These are phyloP conservation scores for Eristalis pertinax DNA, from an alignment of 2,888 invertebrate species.

Conservation along the genomic window DNA sequence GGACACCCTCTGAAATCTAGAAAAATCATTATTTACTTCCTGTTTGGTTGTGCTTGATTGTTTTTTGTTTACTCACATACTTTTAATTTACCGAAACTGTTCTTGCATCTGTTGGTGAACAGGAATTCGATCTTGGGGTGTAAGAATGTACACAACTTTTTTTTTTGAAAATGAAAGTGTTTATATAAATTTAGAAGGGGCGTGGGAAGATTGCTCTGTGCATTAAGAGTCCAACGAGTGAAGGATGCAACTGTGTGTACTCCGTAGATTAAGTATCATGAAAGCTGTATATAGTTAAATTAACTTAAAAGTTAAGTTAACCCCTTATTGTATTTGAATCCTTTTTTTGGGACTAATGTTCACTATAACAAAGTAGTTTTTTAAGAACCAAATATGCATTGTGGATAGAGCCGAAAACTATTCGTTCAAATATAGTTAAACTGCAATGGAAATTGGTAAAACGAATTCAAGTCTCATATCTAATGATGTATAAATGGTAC, in stretches of 20 bases:
- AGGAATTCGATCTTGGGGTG: conserved; percentile 35
- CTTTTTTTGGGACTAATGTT: too few species aligned
- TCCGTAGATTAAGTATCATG: conserved; percentile 26
- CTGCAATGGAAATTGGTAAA: too few species aligned
- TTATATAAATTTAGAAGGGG: conserved; percentile 10
- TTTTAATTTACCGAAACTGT: conserved; percentile 68
- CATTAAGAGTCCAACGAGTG: conserved; percentile 31
- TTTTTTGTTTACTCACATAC: conserved; percentile 64
- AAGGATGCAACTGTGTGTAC: conserved; percentile 19
- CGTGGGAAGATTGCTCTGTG: conserved; percentile 64
- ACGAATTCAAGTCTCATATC: too few species aligned
- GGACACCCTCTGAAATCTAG: conserved; percentile 49
- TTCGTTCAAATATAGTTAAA: too few species aligned
- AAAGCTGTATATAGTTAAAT: too few species aligned
- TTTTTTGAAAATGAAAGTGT: conserved; percentile 41
- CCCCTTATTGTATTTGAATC: too few species aligned
- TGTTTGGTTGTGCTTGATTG: conserved; percentile 49
- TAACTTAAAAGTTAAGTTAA: too few species aligned
- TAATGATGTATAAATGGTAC: too few species aligned
- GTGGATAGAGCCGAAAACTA: too few species aligned
- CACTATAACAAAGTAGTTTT: too few species aligned
- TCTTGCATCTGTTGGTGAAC: conserved; percentile 66
- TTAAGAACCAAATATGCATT: too few species aligned
- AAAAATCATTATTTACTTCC: conserved; percentile 66
- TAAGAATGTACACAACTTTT: conserved; percentile 43